phyloP scores from a whole-genome alignment of 2,113 vertebrate species.

The Alaudala cheleensis region DNA sequence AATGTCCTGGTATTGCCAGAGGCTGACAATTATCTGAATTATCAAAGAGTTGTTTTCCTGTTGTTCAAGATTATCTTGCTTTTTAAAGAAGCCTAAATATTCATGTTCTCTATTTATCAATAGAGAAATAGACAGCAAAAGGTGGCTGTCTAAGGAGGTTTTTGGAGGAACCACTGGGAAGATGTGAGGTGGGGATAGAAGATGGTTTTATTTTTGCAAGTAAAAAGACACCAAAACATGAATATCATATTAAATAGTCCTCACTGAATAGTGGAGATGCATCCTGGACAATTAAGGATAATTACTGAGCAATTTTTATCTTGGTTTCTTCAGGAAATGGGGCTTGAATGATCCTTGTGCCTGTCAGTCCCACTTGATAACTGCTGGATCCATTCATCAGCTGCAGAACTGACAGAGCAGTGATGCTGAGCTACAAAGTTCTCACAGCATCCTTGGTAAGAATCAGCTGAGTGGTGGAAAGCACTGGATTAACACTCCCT shows the following conservation, averaged over 20 bases:
- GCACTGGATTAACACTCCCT: fast-evolving
- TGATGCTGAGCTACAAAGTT: background rate
- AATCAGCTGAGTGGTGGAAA: background rate
- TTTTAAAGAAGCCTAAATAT: background rate
- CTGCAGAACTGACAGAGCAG: background rate
- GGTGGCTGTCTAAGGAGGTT: background rate
- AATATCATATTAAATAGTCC: background rate
- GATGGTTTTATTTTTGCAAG: background rate
- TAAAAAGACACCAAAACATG: background rate
- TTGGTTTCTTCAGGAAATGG: constrained; percentile 25
- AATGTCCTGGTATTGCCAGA: background rate
- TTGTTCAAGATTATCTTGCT: background rate
- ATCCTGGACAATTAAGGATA: background rate
- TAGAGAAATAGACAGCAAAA: background rate
- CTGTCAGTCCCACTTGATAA: background rate
- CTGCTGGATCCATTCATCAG: background rate
- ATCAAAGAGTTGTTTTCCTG: background rate
- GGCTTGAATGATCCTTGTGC: background rate
- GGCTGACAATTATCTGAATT: background rate
- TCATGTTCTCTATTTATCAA: too few relatives aligned
- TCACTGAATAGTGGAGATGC: background rate
- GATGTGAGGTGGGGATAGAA: background rate
- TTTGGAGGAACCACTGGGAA: background rate
- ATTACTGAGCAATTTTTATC: constrained; percentile 10
- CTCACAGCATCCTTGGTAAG: background rate